These are phyloP conservation scores for Cerastoderma edule DNA, from an alignment of 2,888 invertebrate species.

Conservation along the genomic window DNA sequence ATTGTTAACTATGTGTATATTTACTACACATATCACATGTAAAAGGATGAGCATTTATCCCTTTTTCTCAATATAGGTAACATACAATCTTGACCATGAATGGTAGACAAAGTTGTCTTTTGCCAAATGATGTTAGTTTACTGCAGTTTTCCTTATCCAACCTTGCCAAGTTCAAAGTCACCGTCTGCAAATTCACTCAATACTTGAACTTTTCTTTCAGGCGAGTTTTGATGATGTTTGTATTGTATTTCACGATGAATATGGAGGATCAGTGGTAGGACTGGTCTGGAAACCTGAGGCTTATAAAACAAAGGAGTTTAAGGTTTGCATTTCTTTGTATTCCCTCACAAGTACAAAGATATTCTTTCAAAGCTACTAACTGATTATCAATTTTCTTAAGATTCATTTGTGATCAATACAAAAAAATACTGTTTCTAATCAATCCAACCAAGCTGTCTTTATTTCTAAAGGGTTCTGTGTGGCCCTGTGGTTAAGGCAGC, in stretches of 20 bases:
- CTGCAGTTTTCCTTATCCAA: background rate
- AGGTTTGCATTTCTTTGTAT: too few species aligned
- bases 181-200: background rate
- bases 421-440: too few species aligned
- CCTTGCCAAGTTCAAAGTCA: background rate
- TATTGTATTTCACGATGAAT: conserved; percentile 94
- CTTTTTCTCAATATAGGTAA: background rate
- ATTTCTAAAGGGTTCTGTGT: too few species aligned
- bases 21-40: too few species aligned
- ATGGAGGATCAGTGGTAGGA: conserved; percentile 93
- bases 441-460: too few species aligned
- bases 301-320: conserved; percentile 88
- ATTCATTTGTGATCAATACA: too few species aligned
- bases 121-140: background rate
- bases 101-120: background rate
- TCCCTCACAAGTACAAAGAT: too few species aligned
- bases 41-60: background rate
- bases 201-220: conserved; percentile 68
- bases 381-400: too few species aligned
- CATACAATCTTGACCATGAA: background rate
- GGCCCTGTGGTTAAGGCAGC: too few species aligned
- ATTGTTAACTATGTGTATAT: too few species aligned
- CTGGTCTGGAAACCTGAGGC: conserved; percentile 92
- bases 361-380: too few species aligned
- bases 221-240: conserved; percentile 87